phyloP scores from a whole-genome alignment of 2,113 vertebrate species.

The Urocolius indicus region DNA sequence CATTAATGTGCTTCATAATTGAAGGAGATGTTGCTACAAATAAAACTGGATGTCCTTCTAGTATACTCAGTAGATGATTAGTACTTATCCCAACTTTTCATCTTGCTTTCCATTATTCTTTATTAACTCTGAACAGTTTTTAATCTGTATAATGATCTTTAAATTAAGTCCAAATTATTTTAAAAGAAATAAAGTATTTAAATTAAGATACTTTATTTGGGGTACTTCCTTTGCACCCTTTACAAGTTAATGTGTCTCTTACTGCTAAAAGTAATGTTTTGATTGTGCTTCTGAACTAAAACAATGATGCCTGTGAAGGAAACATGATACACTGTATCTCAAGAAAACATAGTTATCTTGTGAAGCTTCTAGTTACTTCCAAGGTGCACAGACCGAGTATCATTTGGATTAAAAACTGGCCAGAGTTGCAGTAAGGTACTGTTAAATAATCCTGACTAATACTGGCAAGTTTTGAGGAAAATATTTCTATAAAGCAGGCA shows the following conservation, averaged over 20 bases:
- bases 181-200: background rate
- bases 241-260: background rate
- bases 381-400: too few relatives aligned
- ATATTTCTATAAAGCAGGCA: background rate
- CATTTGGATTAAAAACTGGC: conserved; percentile 30
- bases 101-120: conserved; percentile 17
- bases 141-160: background rate
- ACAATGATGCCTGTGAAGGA: background rate
- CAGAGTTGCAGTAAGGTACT: background rate
- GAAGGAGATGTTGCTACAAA: conserved; percentile 1
- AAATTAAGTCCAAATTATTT: background rate
- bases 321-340: background rate
- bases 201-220: background rate
- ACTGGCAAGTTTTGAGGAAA: background rate
- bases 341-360: background rate
- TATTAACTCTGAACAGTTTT: conserved; percentile 29
- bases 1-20: conserved; percentile 6
- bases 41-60: conserved; percentile 20
- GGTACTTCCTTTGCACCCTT: background rate
- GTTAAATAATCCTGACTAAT: background rate
- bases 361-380: background rate
- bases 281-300: background rate
- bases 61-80: background rate
- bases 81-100: background rate
- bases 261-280: background rate